Evolutionary conservation across 92 coral and sea anemone genomes (phyloP).

Genomic region (Phenganax subtilis): DNA sequence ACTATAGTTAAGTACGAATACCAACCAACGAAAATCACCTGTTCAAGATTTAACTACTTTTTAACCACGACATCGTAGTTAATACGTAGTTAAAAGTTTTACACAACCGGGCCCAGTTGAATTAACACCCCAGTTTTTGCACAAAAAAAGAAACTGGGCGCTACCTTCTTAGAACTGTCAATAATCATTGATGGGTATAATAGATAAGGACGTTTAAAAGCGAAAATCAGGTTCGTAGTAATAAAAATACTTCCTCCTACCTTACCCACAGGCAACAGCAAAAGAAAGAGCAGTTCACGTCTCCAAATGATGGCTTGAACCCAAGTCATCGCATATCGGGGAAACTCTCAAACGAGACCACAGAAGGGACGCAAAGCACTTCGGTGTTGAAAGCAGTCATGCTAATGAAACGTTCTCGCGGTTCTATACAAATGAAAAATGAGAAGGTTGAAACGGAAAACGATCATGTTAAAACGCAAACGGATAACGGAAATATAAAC

Average conservation of each 20-base stretch:
- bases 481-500: not conserved
- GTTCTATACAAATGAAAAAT: conserved; percentile 6
- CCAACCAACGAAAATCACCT: too few species aligned
- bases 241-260: not conserved
- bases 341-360: not conserved
- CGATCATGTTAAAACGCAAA: not conserved
- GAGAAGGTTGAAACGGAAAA: not conserved
- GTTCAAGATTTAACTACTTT: too few species aligned
- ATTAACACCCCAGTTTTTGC: too few species aligned
- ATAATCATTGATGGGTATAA: too few species aligned
- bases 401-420: conserved; percentile 26
- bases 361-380: not conserved
- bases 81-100: too few species aligned
- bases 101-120: too few species aligned
- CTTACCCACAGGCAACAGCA: conserved; percentile 4
- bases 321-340: not conserved
- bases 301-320: conserved; percentile 8
- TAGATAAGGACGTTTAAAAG: too few species aligned
- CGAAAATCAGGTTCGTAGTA: too few species aligned
- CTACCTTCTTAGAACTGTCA: too few species aligned
- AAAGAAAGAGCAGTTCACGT: not conserved
- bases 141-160: too few species aligned
- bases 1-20: too few species aligned
- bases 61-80: too few species aligned
- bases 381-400: conserved; percentile 27